phyloP scores from a whole-genome alignment of 2,888 invertebrate genomes.

The Caenorhabditis auriculariae region DNA sequence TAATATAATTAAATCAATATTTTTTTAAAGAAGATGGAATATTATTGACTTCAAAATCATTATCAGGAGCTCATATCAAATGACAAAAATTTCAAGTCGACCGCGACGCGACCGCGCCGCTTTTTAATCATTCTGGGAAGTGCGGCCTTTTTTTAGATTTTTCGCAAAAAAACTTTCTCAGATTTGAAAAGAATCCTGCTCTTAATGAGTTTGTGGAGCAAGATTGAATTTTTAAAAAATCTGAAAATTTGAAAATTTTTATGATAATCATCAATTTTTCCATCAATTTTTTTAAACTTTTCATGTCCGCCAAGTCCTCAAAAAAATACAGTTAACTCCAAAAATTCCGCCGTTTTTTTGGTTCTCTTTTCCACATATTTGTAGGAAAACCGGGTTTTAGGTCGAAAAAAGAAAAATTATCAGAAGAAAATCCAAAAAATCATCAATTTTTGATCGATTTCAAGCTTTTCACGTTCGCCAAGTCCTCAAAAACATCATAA shows the following conservation, averaged over 20 bases:
- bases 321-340: no score
- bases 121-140: not conserved
- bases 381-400: no score
- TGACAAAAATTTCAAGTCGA: not conserved
- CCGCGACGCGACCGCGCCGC: not conserved
- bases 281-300: not conserved
- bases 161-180: not conserved
- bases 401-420: not conserved
- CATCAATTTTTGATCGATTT: constrained; percentile 2
- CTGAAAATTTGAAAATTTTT: not conserved
- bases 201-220: not conserved
- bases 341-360: no score
- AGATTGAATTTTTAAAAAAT: not conserved
- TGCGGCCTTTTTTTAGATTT: no score
- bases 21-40: no score
- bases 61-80: not conserved
- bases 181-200: not conserved
- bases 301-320: no score
- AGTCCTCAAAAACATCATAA: no score
- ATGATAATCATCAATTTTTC: not conserved
- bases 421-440: not conserved
- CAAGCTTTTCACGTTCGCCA: no score
- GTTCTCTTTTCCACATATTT: no score
- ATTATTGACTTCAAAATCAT: not conserved
- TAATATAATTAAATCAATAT: no score